Evolutionary conservation across 1,140 invertebrate genomes (phyloP), one percentile per base, ranked within the genome.

Genomic region (Cryptotermes secundus): DNA sequence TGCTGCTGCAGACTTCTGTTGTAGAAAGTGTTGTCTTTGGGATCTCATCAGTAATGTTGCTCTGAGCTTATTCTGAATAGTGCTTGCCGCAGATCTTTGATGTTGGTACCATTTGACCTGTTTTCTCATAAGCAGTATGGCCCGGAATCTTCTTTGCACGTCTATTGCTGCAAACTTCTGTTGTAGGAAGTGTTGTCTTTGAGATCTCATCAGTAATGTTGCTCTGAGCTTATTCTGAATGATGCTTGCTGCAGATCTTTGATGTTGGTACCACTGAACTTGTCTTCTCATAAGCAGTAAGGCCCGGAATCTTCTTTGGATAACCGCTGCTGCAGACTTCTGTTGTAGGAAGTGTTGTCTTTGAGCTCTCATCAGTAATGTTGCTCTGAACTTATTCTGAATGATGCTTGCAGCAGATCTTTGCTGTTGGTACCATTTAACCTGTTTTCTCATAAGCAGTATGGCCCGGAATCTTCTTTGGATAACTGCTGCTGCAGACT

Each of bases 211-310:
- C 49, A 86, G 86, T 19, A 87, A 65, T 86, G 89, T 90, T 53
- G 90, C 90, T 86, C 90, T 89, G 86, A 90, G 91, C 79, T 87
- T 87, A 22, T 86, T 88, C 86, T 93, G 92, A 79, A 92, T 88
- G 35, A 86, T 86, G 7, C 89, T 82, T n/a, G 87, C 86, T 3
- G 89, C 87, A 4, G 86, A 88, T 87, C 34, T 80, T 34, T 34
- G 79, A 26, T 35, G 36, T 22, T 80, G 34, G 36, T 35, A 80
- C 22, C 19, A 34, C 16, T 80, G 3, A 6, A 35, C 31, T 16
- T 80, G n/a, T 22, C 19, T 35, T 16, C 26, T 80, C 34, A 34
- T 38, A 24, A 80, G 34, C 16, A 80, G 31, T 34, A 4, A 36
- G 6, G 79, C 79, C 3, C 79, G 34, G 34, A 35, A 35, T 80